Base-by-base conservation (phyloP, 2,888 invertebrate species). In the Stictocephala bisonia region DNA sequence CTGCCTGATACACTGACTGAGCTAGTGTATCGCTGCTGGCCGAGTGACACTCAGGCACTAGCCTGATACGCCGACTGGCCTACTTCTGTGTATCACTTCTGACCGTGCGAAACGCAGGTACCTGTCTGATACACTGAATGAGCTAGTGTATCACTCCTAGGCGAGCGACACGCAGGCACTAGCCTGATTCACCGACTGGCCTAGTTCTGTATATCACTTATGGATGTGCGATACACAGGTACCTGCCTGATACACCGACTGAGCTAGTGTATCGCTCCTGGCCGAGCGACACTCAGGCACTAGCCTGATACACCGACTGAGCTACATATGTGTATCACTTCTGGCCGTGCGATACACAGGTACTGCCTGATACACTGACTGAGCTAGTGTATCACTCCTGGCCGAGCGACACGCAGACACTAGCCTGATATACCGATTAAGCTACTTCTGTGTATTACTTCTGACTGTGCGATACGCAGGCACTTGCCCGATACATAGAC, bases 171-270 rank as follows among this genome's bases (percentile, higher is more conserved):
- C n/a, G n/a, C n/a, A n/a, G n/a, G n/a, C n/a, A n/a, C n/a, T n/a
- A n/a, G n/a, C n/a, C 35, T 60, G 60, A 60, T 60, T 35, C 20
- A n/a, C 60, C 22, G 40, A 7, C 60, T 60, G 60, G 60, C 60
- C 60, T 60, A 60, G 35, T 60, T 27, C 56, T 31, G 29, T n/a
- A 31, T 56, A 31, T 56, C 56, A 56, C 15, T 7, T 51, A 18
- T 29, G 56, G 29, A 15, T 2, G 22, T n/a, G 15, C 56, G 15
- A 27, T 22, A 13, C 51, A 22, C 51, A 26, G 51, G 27, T 24
- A 51, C 51, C 51, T 51, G 51, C 13, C 51, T 51, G 51, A n/a
- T 18, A 24, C 27, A 51, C 51, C 27, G 51, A n/a, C n/a, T n/a
- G n/a, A n/a, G n/a, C n/a, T n/a, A n/a, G n/a, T n/a, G n/a, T n/a